A percentile compares a stretch with the other conserved stretches of the same genome.
Conservation (phyloP, 2,797 vertebrate genomes). For the Crax fasciolata region DNA sequence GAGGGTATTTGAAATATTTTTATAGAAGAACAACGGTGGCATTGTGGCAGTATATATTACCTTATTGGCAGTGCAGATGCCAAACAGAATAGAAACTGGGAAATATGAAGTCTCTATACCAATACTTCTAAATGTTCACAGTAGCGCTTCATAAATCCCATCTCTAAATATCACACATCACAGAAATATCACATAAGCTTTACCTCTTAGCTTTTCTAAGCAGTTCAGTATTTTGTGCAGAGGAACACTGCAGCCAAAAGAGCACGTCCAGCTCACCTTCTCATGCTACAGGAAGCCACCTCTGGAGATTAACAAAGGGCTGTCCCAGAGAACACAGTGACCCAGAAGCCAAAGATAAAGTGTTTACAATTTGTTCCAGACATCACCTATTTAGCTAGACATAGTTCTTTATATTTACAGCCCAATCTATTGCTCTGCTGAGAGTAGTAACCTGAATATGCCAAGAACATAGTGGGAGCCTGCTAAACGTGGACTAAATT, state of each 20-base stretch:
- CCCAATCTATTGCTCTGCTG: conserved; percentile 10
- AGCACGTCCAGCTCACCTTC: neutral
- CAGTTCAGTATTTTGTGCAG: neutral
- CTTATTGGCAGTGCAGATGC: neutral
- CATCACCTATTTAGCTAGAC: neutral
- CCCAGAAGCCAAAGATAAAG: conserved; percentile 36
- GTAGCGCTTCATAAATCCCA: neutral
- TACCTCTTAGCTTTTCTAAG: neutral
- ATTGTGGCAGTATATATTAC: neutral
- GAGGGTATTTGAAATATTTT: neutral
- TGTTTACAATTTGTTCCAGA: conserved; percentile 27
- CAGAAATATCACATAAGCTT: neutral
- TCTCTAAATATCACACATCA: neutral
- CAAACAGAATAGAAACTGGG: neutral
- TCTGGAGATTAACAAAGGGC: neutral
- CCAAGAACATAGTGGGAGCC: conserved; percentile 16
- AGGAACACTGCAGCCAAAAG: neutral
- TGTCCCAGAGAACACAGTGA: neutral
- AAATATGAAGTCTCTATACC: neutral
- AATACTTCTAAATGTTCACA: neutral
- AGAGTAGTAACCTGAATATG: conserved; percentile 34
- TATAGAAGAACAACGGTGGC: neutral
- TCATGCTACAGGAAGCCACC: neutral
- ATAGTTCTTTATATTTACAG: conserved; percentile 23
- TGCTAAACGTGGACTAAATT: conserved; percentile 5